phyloP scores from a whole-genome alignment of 2,113 vertebrate genomes.

The Rhombomys opimus region DNA sequence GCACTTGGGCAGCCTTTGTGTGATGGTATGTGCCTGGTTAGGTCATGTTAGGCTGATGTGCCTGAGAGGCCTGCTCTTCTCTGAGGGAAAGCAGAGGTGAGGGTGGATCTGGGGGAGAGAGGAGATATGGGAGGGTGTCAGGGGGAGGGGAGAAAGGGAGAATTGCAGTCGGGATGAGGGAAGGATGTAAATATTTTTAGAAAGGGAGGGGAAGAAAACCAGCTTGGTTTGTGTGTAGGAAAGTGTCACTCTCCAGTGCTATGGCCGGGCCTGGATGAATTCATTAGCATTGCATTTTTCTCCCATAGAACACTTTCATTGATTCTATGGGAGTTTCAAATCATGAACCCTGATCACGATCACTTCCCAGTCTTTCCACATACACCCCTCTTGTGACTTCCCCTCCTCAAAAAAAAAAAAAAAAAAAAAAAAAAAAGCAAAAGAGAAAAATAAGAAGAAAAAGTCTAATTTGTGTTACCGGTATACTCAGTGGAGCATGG shows the following conservation, averaged over 20 bases:
- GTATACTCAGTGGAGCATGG: neutral
- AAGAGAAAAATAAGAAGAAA: neutral
- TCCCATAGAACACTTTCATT: neutral
- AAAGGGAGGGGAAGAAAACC: neutral
- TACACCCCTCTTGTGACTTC: neutral
- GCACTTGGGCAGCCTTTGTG: too few relatives aligned
- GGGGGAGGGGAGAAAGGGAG: neutral
- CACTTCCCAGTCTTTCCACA: too few relatives aligned
- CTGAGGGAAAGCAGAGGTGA: too few relatives aligned
- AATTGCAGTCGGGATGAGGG: neutral
- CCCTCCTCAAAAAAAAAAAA: neutral
- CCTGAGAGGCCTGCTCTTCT: too few relatives aligned
- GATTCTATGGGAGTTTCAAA: neutral
- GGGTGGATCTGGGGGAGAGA: too few relatives aligned
- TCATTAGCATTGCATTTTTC: neutral
- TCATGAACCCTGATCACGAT: neutral
- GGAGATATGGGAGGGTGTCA: too few relatives aligned
- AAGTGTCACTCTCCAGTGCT: neutral
- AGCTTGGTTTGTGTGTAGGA: neutral
- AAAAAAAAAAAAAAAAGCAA: neutral
- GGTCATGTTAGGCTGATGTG: too few relatives aligned
- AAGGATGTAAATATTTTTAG: neutral
- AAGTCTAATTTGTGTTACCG: neutral
- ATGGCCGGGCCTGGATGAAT: neutral
- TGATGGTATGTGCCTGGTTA: too few relatives aligned